Percentiles rank a stretch among this genome's conserved stretches.
Evolutionary conservation across 2,888 invertebrate species (phyloP).

Genomic region (Syrista parreyssii): DNA sequence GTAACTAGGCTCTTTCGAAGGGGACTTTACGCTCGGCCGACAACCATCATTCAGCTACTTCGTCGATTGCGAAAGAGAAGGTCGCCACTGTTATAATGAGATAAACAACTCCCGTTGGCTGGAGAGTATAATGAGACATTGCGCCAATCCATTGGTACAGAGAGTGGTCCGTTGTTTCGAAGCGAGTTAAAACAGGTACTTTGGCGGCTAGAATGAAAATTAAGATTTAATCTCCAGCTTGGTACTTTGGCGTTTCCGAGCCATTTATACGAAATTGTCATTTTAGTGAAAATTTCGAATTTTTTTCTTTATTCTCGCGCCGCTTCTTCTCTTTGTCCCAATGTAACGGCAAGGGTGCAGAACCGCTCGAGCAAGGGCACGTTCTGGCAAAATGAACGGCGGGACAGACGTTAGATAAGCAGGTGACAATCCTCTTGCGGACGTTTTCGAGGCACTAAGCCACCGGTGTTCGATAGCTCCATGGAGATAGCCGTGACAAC

Average conservation of each 20-base stretch:
- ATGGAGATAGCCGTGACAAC: constrained; percentile 6
- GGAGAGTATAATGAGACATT: not conserved
- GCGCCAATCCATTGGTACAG: not conserved
- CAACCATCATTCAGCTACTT: not conserved
- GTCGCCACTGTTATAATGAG: not conserved
- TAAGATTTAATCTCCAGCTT: not conserved
- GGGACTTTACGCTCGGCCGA: not conserved
- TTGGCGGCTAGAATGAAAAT: not conserved
- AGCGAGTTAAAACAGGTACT: not conserved
- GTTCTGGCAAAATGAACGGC: not conserved
- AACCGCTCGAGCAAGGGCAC: not conserved
- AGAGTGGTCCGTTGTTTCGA: not conserved
- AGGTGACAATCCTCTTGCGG: constrained; percentile 64
- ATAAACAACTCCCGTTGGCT: not conserved
- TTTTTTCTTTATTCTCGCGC: not conserved
- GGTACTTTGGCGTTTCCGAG: not conserved
- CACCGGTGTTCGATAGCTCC: constrained; percentile 8
- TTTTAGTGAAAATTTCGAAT: not conserved
- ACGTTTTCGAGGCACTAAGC: constrained; percentile 49
- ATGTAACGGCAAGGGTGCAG: not conserved
- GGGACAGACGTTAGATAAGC: constrained; percentile 47
- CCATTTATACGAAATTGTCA: not conserved
- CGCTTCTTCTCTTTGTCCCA: not conserved
- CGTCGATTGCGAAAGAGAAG: not conserved
- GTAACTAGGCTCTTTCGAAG: not conserved